Base-by-base conservation (phyloP, 2,888 invertebrate genomes). In the Agelastica alni region DNA sequence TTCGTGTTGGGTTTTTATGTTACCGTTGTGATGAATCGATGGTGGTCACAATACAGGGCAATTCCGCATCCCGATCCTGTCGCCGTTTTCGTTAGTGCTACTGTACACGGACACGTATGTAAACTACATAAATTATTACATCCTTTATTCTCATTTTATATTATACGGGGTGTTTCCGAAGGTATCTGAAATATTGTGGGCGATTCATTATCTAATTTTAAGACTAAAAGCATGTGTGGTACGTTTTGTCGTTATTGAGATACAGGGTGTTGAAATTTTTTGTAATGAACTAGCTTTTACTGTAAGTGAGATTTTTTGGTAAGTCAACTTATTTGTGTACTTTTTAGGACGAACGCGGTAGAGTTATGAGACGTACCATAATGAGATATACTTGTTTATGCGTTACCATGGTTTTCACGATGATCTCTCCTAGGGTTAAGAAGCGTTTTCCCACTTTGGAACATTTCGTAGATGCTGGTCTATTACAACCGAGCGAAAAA, bases 1-100 rank as follows among this genome's bases (percentile, higher is more conserved):
- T 96, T 96, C 76, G 93, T 96, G 55, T 82, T 96, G 65, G 95
- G 96, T 65, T 96, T 96, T 80, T 96, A 95, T 78, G 94, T 96
- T 46, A 88, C 90, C 4, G 87, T 95, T 63, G 93, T 96, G 43
- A 93, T 95, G 87, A 89, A 88, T 53, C 83, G 96, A 67, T 96
- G 95, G 95, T 93, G 93, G 92, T 86, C 82, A 72, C 92, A 93
- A 75, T 93, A 91, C 72, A 87, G 84, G 49, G 72, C 78, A 6
- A 91, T 93, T 67, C 93, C 93, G 1, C 91, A 91, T 87, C 92
- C 93, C 0, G 93, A 93, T 79, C 87, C 89, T 9, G 84, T 89
- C 46, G 91, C 91, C 3, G 89, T 92, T n/a, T 91, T 89, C 74
- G 89, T 92, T 60, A 90, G 89, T 67, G 87, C 91, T 26, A 88